Percentiles rank a stretch among this genome's conserved stretches.
These are phyloP conservation scores for Vireo griseus DNA, from an alignment of 2,797 vertebrate genomes.

Conservation along the genomic window DNA sequence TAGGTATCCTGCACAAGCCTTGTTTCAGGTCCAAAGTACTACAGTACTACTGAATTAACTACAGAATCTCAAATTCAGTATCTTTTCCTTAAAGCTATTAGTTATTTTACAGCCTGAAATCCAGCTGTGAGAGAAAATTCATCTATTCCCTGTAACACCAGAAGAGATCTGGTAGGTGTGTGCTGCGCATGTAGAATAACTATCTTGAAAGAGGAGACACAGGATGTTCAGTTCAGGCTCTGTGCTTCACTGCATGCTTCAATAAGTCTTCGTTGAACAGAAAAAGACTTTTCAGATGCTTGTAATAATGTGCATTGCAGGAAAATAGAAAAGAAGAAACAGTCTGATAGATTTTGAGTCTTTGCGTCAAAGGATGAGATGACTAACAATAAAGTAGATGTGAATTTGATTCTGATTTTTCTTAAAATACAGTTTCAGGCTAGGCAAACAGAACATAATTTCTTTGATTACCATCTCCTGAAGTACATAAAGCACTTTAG, in stretches of 20 bases:
- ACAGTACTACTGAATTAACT: not conserved
- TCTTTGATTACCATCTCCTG: not conserved
- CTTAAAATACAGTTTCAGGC: not conserved
- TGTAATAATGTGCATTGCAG: not conserved
- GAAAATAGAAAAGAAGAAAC: not conserved
- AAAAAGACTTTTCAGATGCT: not conserved
- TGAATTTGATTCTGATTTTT: not conserved
- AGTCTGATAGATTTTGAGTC: not conserved
- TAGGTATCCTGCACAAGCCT: not conserved
- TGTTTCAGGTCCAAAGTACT: not conserved
- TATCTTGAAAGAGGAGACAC: not conserved
- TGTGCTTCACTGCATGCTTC: not conserved
- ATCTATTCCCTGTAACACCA: not conserved
- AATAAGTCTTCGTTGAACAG: not conserved
- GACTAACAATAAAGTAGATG: not conserved
- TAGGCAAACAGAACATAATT: not conserved
- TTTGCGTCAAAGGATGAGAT: not conserved
- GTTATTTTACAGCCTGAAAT: not conserved
- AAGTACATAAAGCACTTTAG: not conserved
- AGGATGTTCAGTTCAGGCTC: not conserved
- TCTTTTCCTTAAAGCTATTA: not conserved
- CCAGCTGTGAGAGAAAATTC: not conserved
- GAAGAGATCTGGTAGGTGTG: not conserved
- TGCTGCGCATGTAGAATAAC: not conserved
- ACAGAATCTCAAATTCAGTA: accelerated